A percentile compares a stretch with the other conserved stretches of the same genome.
Evolutionary conservation across 2,888 invertebrate species (phyloP).

Genomic region (Clusia tigrina): DNA sequence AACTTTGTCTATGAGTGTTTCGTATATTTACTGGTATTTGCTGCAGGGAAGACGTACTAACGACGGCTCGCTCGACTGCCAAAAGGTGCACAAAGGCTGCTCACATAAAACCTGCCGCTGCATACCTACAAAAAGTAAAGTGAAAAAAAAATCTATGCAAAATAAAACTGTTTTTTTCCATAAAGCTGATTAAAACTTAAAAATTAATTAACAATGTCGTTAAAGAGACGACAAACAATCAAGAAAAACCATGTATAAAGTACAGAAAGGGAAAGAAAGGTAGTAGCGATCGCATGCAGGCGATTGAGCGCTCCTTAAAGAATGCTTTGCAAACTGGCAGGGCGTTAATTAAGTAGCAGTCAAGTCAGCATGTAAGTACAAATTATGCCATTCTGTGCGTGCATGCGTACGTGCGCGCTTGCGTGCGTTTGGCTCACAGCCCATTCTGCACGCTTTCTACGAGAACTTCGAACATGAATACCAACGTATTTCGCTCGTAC

Average conservation of each 20-base stretch:
- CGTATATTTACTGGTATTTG: no score
- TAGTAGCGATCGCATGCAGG: no score
- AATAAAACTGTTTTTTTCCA: not conserved
- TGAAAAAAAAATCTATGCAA: not conserved
- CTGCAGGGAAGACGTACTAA: no score
- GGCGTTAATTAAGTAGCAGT: constrained; percentile 2
- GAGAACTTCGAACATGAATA: no score
- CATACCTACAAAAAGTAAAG: not conserved
- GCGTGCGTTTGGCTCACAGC: no score
- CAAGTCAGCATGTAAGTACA: not conserved
- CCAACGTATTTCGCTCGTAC: no score
- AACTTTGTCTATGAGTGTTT: no score
- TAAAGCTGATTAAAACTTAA: constrained; percentile 18
- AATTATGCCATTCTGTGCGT: no score
- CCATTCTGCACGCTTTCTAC: no score
- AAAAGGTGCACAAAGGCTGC: no score
- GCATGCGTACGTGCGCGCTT: no score
- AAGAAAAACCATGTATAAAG: not conserved
- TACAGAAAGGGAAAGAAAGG: not conserved
- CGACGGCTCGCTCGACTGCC: no score
- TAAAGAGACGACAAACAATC: not conserved
- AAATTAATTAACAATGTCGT: constrained; percentile 26
- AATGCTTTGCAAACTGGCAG: not conserved
- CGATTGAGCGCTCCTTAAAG: not conserved
- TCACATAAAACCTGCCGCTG: not conserved